These are phyloP conservation scores for Ciconia boyciana DNA, from an alignment of 2,113 vertebrate species.

Conservation along the genomic window DNA sequence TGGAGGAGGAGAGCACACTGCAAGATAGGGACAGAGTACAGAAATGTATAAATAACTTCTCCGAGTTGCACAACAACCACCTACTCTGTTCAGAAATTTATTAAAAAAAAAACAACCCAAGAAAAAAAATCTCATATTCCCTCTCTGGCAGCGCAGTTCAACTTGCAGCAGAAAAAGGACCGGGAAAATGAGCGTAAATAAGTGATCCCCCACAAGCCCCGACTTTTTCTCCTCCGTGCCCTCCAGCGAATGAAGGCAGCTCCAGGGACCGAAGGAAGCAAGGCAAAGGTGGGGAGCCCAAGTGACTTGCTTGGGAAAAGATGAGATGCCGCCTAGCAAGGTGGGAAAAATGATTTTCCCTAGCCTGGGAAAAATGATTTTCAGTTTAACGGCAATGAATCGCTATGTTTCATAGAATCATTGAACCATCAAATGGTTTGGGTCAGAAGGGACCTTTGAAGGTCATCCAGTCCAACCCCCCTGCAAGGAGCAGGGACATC, in stretches of 20 bases:
- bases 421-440: fast-evolving
- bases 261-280: neutral
- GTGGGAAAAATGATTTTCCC: neutral
- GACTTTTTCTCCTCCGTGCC: neutral
- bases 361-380: neutral
- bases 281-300: neutral
- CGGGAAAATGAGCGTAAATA: neutral
- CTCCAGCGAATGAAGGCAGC: neutral
- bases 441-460: neutral
- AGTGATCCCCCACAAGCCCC: neutral
- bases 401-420: fast-evolving
- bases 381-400: fast-evolving
- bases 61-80: neutral
- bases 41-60: neutral
- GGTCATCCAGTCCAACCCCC: fast-evolving
- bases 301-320: neutral
- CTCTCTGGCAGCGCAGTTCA: neutral
- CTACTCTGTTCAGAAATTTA: neutral
- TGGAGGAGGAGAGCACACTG: neutral
- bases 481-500: neutral
- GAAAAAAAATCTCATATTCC: neutral
- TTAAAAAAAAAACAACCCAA: neutral
- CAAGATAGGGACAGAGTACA: neutral
- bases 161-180: too few species aligned
- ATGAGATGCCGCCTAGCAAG: neutral